Evolutionary conservation across 1,140 invertebrate genomes (phyloP), one percentile per base, ranked within the genome.

Genomic region (Dufourea novaeangliae): DNA sequence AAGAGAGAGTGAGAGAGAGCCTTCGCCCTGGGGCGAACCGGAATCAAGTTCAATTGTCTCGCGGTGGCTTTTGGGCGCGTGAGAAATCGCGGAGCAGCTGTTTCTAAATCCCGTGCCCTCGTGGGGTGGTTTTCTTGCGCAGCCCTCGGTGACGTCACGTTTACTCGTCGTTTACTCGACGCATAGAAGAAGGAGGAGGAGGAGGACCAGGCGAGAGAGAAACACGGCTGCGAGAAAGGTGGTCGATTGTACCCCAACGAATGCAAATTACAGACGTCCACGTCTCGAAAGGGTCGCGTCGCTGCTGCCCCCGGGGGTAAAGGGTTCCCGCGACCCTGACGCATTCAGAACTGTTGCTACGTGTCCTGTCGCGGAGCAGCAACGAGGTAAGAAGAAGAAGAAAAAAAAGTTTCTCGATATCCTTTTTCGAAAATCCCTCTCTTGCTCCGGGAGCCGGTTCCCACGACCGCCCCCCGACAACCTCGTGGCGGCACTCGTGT

Each of bases 31-130:
- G n/a, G 62, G 41, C 71, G 77, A 78, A 88, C 82, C 83, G 83
- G 84, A 90, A 90, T 90, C 89, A 90, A 88, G 87, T 87, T 88
- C 87, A 84, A 91, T 90, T 90, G 89, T 91, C 88, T 90, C 84
- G 80, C 82, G 80, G 83, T 88, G 85, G 88, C 87, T 91, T 91
- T 89, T 82, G 88, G 86, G 86, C 90, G 87, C 90, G 90, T 91
- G 90, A 91, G 90, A 91, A 91, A 90, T 87, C 84, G 79, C 85
- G 76, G n/a, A 85, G 87, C 87, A 90, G 88, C 89, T 89, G 89
- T 88, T 88, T 56, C 12, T n/a, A n/a, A n/a, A n/a, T n/a, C n/a
- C n/a, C n/a, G n/a, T n/a, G n/a, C 59, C 34, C 1, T 32, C 6
- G 32, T n/a, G 62, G 78, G 75, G 67, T 75, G 66, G 63, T 71